Evolutionary conservation across 2,113 vertebrate species (phyloP), one percentile per base, ranked within the genome.

Genomic region (Neoarius graeffei): DNA sequence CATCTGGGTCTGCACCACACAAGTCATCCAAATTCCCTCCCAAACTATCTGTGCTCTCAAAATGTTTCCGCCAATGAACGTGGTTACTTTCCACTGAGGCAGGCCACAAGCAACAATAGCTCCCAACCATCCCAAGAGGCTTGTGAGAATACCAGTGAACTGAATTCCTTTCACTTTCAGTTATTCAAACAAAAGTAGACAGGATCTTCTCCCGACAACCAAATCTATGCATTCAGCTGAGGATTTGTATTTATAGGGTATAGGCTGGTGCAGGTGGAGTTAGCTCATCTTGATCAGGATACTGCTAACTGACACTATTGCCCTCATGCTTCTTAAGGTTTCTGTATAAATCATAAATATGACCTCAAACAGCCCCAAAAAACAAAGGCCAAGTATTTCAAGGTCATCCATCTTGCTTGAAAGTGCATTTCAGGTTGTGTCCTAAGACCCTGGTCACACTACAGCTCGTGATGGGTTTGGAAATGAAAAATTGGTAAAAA

Each of bases 1-100:
- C 42, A 4, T 42, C 35, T 42, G 35, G 35, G 1, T 3, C 93
- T 76, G 97, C 92, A 92, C 97, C 94, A 83, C 97, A 91, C 95
- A 97, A 96, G 94, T 96, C 97, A 93, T 97, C 96, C 94, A 98
- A 95, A 97, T 94, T 93, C 94, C 95, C 90, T 95, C 93, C 95
- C 95, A 96, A 81, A 95, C 87, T 66, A 87, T 92, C 92, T 95
- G 95, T 5, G 95, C 94, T 1, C 94, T 95, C 52, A 96, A 93
- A 83, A 95, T 96, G 91, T 96, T 96, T 90, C 93, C 91, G 0
- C 95, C 95, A 0, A 96, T 71, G 60, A 94, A 96, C 0, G 95
- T 95, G 0, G 93, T 92, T 25, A 96, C 95, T 90, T 90, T 96
- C 95, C 95, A 95, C 93, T 93, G 93, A 67, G 98, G 95, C 84